Conservation (phyloP, 2,888 invertebrate species). For the Diplolepis rosae region DNA sequence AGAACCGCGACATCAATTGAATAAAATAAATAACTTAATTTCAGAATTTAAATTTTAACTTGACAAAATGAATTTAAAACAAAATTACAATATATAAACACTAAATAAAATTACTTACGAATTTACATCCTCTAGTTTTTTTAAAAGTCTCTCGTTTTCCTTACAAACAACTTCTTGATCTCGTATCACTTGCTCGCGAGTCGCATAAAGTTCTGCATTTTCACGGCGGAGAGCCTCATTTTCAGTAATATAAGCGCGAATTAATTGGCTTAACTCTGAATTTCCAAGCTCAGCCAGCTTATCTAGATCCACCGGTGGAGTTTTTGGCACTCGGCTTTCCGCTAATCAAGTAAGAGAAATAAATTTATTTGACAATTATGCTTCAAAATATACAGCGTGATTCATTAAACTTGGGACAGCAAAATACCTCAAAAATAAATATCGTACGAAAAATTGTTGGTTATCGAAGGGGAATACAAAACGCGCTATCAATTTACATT, state of each 20-base stretch:
- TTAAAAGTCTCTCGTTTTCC: constrained; percentile 91
- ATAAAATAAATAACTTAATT: too few relatives aligned
- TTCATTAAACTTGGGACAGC: too few relatives aligned
- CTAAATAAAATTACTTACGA: constrained; percentile 78
- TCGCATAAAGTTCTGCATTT: constrained; percentile 88
- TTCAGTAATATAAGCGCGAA: constrained; percentile 89
- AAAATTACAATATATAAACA: neutral
- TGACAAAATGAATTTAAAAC: neutral
- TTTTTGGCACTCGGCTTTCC: constrained; percentile 69
- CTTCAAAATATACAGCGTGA: neutral
- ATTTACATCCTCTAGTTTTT: constrained; percentile 91
- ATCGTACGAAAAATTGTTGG: too few relatives aligned
- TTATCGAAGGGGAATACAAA: too few relatives aligned
- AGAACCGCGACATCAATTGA: too few relatives aligned
- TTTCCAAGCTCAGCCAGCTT: constrained; percentile 84
- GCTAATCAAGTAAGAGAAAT: constrained; percentile 38
- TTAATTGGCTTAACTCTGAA: constrained; percentile 87
- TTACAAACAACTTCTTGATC: constrained; percentile 93
- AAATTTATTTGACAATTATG: neutral
- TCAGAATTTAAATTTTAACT: constrained; percentile 14
- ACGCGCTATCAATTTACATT: too few relatives aligned
- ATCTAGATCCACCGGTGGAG: constrained; percentile 82
- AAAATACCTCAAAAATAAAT: too few relatives aligned
- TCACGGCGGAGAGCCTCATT: constrained; percentile 87
- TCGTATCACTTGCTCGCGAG: constrained; percentile 85